phyloP scores from a whole-genome alignment of 2,888 invertebrate genomes.

The Nymphalis polychloros region DNA sequence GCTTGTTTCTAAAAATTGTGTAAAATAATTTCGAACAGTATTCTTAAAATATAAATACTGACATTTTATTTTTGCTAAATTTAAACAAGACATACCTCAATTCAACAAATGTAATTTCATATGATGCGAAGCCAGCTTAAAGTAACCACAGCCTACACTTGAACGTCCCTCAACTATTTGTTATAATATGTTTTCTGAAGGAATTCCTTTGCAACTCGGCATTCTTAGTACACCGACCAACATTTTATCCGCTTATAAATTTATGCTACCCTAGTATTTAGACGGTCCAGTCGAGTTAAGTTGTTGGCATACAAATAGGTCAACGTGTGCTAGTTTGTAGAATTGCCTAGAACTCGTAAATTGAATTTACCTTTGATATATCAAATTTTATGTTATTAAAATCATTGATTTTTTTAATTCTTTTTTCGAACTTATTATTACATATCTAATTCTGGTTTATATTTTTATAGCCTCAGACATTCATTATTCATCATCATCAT shows the following conservation, averaged over 20 bases:
- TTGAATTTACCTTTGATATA: too few species aligned
- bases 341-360: neutral
- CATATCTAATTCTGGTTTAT: too few species aligned
- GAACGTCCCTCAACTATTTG: conserved; percentile 6
- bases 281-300: conserved; percentile 21
- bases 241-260: conserved; percentile 24
- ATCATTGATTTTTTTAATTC: too few species aligned
- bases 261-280: conserved; percentile 25
- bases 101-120: neutral
- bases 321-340: conserved; percentile 10
- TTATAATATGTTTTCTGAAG: conserved; percentile 13
- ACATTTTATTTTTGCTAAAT: too few species aligned
- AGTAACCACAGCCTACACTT: neutral
- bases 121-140: neutral
- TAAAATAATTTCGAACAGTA: too few species aligned
- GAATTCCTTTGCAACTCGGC: conserved; percentile 11
- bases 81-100: neutral
- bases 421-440: too few species aligned
- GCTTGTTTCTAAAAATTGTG: too few species aligned
- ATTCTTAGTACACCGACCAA: conserved; percentile 9
- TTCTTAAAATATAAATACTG: too few species aligned
- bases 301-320: conserved; percentile 17
- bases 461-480: too few species aligned
- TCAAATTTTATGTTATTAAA: too few species aligned
- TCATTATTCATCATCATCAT: too few species aligned